Conservation (phyloP, 2,113 vertebrate genomes). For the Xyliphius kryptos region DNA sequence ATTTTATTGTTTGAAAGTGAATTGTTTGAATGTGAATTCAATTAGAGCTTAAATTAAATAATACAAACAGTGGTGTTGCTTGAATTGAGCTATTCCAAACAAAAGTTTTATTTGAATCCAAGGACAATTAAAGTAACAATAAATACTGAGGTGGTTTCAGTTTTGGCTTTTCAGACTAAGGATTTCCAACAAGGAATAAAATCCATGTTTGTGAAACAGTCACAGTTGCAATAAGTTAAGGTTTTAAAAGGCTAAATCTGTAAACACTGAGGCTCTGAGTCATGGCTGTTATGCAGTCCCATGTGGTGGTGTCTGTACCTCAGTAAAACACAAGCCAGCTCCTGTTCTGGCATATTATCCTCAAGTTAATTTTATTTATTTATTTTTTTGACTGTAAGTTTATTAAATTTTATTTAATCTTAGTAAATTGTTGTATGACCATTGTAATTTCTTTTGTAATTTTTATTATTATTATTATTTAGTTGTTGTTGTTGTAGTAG, state of each 20-base stretch:
- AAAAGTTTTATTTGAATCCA: constrained; percentile 54
- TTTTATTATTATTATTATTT: too few species aligned
- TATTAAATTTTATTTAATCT: neutral
- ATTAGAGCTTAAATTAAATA: constrained; percentile 41
- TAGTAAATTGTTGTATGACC: neutral
- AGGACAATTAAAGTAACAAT: constrained; percentile 55
- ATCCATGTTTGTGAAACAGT: constrained; percentile 51
- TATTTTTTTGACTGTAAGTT: neutral
- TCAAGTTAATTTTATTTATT: constrained; percentile 1
- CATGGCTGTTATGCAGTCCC: constrained; percentile 59
- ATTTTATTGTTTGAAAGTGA: constrained; percentile 44
- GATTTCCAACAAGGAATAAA: constrained; percentile 51
- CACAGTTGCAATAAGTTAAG: constrained; percentile 58
- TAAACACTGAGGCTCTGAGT: constrained; percentile 56
- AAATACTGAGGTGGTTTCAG: constrained; percentile 47
- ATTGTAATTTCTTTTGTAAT: too few species aligned
- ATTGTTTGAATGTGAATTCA: constrained; percentile 26
- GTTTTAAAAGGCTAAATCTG: constrained; percentile 58
- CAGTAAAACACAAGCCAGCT: constrained; percentile 37
- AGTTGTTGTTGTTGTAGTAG: too few species aligned
- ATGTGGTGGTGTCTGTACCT: constrained; percentile 50
- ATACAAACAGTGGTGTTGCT: constrained; percentile 52
- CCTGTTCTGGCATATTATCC: constrained; percentile 24
- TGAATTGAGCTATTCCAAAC: constrained; percentile 33
- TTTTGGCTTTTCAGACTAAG: constrained; percentile 43